Conservation (phyloP, 2,113 vertebrate genomes). For the Chrysochloris asiatica region DNA sequence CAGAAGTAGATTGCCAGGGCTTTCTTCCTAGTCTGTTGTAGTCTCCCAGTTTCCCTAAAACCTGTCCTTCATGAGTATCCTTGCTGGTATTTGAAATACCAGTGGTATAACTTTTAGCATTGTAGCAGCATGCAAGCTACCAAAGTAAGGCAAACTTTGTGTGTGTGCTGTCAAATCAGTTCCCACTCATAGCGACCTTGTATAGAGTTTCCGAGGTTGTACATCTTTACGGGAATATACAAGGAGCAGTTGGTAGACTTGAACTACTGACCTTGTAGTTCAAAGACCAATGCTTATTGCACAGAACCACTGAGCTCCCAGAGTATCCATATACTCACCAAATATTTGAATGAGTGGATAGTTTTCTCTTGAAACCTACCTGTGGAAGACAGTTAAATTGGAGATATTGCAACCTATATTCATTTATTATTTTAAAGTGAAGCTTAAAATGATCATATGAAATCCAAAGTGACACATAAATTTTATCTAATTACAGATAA, state of each 20-base stretch:
- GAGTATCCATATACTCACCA: neutral
- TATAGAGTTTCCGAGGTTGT: too few relatives aligned
- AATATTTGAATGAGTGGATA: neutral
- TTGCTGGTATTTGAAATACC: neutral
- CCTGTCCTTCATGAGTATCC: neutral
- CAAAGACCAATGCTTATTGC: too few relatives aligned
- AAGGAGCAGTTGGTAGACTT: too few relatives aligned
- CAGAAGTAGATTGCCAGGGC: neutral
- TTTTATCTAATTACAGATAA: conserved; percentile 48
- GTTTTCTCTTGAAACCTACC: conserved; percentile 30
- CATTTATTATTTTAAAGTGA: neutral
- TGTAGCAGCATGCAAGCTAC: neutral
- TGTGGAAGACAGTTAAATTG: neutral
- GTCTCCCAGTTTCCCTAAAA: neutral
- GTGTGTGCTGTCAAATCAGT: too few relatives aligned
- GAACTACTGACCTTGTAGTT: too few relatives aligned
- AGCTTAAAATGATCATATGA: neutral
- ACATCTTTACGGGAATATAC: too few relatives aligned
- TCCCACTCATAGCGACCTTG: too few relatives aligned
- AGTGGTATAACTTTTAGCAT: neutral
- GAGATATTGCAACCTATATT: neutral
- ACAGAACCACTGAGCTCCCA: too few relatives aligned
- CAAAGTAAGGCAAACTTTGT: too few relatives aligned
- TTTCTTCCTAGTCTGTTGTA: neutral
- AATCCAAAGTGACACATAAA: neutral